Evolutionary conservation across 2,888 invertebrate species (phyloP).

Genomic region (Rutpela maculata): DNA sequence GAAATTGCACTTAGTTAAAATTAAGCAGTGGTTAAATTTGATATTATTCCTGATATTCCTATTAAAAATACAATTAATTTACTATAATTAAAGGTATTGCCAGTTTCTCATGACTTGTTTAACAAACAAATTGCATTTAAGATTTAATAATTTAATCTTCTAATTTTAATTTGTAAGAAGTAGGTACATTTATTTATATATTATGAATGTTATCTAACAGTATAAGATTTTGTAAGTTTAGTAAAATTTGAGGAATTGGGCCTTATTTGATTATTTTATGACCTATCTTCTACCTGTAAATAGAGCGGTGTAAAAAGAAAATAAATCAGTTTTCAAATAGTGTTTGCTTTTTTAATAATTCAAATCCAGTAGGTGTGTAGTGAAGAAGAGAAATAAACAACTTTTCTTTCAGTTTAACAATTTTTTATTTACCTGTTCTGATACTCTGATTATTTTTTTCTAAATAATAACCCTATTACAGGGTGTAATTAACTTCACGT

Average conservation of each 20-base stretch:
- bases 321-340: slow-evolving; percentile 41
- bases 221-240: not conserved
- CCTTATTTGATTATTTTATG: slow-evolving; percentile 30
- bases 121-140: not conserved
- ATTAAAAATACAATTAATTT: not conserved
- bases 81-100: not conserved
- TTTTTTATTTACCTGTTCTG: no score
- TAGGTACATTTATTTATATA: not conserved
- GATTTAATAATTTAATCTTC: not conserved
- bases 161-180: not conserved
- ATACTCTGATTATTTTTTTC: no score
- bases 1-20: not conserved
- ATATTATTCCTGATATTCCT: not conserved
- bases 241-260: slow-evolving; percentile 33
- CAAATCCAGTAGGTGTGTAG: no score
- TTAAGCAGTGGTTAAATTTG: not conserved
- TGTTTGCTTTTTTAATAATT: not conserved
- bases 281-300: slow-evolving; percentile 40
- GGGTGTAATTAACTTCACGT: no score
- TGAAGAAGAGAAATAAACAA: no score
- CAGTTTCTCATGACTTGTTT: not conserved
- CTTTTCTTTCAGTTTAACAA: no score
- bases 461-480: no score
- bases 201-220: not conserved
- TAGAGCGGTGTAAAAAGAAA: slow-evolving; percentile 37